A percentile compares a stretch with the other conserved stretches of the same genome.
Conservation (phyloP, 1,140 invertebrate species). For the Elymnias hypermnestra region DNA sequence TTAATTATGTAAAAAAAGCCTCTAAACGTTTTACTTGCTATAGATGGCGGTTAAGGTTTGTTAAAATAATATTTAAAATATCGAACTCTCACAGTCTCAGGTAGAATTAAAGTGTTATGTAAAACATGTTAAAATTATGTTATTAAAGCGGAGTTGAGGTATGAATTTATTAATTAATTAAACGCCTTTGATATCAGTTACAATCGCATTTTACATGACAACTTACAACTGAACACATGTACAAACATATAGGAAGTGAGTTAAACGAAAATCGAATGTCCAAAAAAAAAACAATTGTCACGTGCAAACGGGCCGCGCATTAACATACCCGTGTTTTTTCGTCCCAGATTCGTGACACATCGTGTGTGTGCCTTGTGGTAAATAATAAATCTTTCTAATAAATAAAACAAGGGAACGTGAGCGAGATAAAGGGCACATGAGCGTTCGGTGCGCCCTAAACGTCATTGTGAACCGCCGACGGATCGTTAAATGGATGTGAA, state of each 20-base stretch:
- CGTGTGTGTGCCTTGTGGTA: slow-evolving; percentile 67
- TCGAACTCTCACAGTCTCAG: no score
- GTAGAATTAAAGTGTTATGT: no score
- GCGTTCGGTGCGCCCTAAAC: slow-evolving; percentile 56
- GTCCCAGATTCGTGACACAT: slow-evolving; percentile 67
- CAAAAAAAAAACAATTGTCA: slow-evolving; percentile 57
- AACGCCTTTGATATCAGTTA: not conserved
- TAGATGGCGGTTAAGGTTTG: no score
- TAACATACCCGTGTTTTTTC: slow-evolving; percentile 69
- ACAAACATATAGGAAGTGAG: not conserved
- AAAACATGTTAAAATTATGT: no score
- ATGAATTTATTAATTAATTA: no score
- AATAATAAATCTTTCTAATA: slow-evolving; percentile 75
- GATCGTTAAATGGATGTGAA: slow-evolving; percentile 69
- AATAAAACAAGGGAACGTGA: slow-evolving; percentile 73
- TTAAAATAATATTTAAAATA: no score
- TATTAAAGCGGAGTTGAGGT: no score
- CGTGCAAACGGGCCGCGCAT: slow-evolving; percentile 56
- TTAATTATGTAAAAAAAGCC: no score
- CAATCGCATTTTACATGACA: not conserved
- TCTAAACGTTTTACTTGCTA: no score
- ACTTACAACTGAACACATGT: not conserved
- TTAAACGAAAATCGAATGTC: slow-evolving; percentile 19
- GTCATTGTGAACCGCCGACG: slow-evolving; percentile 54
- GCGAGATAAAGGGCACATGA: slow-evolving; percentile 61